Evolutionary conservation across 2,888 invertebrate species (phyloP).

Genomic region (Thalpophila matura): DNA sequence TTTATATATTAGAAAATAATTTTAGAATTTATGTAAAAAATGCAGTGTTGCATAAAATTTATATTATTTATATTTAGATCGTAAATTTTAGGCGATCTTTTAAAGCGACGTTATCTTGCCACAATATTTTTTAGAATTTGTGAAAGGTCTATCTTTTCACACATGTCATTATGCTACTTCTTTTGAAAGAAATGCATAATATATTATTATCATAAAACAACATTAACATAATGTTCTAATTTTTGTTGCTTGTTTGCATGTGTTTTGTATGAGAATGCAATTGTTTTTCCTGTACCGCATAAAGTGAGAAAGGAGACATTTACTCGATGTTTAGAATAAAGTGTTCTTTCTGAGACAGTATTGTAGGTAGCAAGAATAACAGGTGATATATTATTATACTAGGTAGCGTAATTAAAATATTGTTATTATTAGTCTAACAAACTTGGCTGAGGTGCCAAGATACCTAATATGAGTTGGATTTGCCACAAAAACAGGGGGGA

Average conservation of each 20-base stretch:
- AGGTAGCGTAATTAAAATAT: not conserved
- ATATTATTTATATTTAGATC: conserved; percentile 11
- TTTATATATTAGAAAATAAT: not conserved
- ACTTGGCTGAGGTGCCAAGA: conserved; percentile 13
- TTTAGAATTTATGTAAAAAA: not conserved
- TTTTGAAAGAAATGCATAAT: no score
- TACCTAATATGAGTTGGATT: not conserved
- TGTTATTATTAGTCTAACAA: not conserved
- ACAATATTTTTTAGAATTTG: conserved; percentile 2
- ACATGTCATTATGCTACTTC: no score
- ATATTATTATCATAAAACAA: no score
- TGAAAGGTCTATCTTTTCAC: not conserved
- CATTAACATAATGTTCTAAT: no score
- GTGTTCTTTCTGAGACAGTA: not conserved
- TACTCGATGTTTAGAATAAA: not conserved
- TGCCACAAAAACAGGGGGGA: no score
- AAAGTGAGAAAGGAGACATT: no score
- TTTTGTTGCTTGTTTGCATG: no score
- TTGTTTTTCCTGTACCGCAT: no score
- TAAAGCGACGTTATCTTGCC: conserved; percentile 38
- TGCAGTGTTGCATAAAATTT: not conserved
- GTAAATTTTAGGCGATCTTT: not conserved
- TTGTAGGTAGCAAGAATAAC: conserved; percentile 10
- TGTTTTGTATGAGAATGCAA: no score
- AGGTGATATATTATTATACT: not conserved